phyloP scores from a whole-genome alignment of 2,797 vertebrate genomes.

The Ataeniobius toweri region DNA sequence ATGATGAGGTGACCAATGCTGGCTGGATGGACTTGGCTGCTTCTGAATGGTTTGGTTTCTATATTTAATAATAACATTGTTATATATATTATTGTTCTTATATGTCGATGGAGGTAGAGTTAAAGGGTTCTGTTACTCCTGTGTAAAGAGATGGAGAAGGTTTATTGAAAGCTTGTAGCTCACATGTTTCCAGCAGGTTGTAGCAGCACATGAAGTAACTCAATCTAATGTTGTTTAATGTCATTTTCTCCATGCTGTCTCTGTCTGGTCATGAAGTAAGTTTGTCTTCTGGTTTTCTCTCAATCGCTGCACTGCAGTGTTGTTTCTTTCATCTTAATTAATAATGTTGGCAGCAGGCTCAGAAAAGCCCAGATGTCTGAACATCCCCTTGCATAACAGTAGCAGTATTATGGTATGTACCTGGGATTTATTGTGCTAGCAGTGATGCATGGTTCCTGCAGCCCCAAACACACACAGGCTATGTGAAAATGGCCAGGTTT shows the following conservation, averaged over 20 bases:
- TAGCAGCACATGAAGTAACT: background rate
- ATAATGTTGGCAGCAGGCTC: constrained; percentile 5
- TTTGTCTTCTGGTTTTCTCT: constrained; percentile 17
- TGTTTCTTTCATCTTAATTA: background rate
- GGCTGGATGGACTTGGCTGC: too few relatives aligned
- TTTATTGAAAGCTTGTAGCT: background rate
- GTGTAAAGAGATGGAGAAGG: too few relatives aligned
- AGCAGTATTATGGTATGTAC: background rate
- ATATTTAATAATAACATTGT: too few relatives aligned
- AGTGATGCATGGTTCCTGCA: too few relatives aligned
- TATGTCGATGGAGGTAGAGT: too few relatives aligned
- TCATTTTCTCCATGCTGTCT: constrained; percentile 58
- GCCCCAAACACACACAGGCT: too few relatives aligned
- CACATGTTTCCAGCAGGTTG: background rate
- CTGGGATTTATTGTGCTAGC: too few relatives aligned
- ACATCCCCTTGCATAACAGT: background rate
- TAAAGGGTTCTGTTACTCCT: too few relatives aligned
- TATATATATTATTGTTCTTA: too few relatives aligned
- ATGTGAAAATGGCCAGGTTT: too few relatives aligned
- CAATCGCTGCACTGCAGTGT: background rate
- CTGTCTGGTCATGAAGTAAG: constrained; percentile 58
- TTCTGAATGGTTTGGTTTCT: too few relatives aligned
- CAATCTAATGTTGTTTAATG: constrained; percentile 19
- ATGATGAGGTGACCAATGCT: too few relatives aligned
- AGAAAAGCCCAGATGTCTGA: background rate